Conservation (phyloP, 2,888 invertebrate species). For the Sympetrum striolatum region DNA sequence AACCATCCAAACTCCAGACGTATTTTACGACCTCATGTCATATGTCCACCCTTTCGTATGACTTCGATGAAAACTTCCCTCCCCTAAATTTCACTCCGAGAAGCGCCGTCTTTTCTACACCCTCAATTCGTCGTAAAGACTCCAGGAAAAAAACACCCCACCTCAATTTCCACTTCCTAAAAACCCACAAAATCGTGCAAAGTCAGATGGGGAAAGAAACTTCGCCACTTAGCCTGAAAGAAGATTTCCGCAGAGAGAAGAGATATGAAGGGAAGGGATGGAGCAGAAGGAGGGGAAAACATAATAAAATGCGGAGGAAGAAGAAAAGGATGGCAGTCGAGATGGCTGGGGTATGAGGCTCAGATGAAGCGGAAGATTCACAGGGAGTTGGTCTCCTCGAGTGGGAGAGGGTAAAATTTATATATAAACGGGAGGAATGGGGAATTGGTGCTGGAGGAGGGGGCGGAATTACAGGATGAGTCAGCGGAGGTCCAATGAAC, state of each 20-base stretch:
- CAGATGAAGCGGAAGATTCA: background rate
- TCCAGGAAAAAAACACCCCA: background rate
- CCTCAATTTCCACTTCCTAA: background rate
- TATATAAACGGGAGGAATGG: background rate
- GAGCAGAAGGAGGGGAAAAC: background rate
- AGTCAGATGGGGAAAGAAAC: background rate
- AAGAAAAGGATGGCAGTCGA: background rate
- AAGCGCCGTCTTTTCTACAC: background rate
- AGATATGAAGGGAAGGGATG: background rate
- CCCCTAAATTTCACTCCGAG: background rate
- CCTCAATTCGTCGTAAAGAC: background rate
- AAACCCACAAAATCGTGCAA: background rate
- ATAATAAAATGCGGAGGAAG: background rate
- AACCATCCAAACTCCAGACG: background rate
- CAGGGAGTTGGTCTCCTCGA: background rate
- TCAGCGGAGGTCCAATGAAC: background rate
- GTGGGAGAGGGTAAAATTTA: background rate
- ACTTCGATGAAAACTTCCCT: background rate
- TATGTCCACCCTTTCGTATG: background rate
- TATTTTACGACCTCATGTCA: background rate
- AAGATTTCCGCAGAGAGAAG: background rate
- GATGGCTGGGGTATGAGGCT: background rate
- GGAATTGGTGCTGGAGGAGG: background rate
- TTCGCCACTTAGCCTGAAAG: background rate
- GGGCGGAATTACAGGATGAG: background rate